These are phyloP conservation scores for Sceloporus tristichus DNA, from an alignment of 2,113 vertebrate species.

Conservation along the genomic window DNA sequence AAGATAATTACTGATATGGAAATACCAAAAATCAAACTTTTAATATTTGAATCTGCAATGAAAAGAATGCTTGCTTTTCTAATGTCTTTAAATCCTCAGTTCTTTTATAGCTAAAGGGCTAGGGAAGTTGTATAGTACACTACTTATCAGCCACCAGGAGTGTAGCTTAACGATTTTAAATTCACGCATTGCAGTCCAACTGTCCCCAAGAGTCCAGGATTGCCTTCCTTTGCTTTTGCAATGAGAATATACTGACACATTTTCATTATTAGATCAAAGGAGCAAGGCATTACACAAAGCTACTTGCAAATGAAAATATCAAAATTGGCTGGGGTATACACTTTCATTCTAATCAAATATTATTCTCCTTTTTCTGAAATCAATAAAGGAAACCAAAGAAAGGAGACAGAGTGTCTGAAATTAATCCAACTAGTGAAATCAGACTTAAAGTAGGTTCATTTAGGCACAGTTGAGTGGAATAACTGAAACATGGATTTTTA, in stretches of 20 bases:
- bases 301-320: constrained; percentile 67
- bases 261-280: constrained; percentile 73
- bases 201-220: constrained; percentile 28
- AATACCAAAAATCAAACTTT: not conserved
- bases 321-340: constrained; percentile 62
- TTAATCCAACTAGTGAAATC: constrained; percentile 64
- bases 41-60: not conserved
- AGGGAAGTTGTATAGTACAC: not conserved
- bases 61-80: not conserved
- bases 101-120: not conserved
- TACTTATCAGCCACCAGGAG: constrained; percentile 16
- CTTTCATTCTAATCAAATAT: constrained; percentile 66
- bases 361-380: constrained; percentile 57
- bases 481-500: constrained; percentile 56
- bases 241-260: constrained; percentile 65
- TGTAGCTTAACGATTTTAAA: constrained; percentile 57
- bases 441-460: constrained; percentile 54
- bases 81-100: constrained; percentile 38
- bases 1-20: not conserved
- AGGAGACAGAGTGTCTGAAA: constrained; percentile 52
- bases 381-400: constrained; percentile 67
- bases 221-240: constrained; percentile 60
- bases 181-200: constrained; percentile 40
- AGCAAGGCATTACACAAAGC: constrained; percentile 58
- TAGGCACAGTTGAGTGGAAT: constrained; percentile 49